Evolutionary conservation across 2,113 vertebrate species (phyloP).

Genomic region (Heteronetta atricapilla): DNA sequence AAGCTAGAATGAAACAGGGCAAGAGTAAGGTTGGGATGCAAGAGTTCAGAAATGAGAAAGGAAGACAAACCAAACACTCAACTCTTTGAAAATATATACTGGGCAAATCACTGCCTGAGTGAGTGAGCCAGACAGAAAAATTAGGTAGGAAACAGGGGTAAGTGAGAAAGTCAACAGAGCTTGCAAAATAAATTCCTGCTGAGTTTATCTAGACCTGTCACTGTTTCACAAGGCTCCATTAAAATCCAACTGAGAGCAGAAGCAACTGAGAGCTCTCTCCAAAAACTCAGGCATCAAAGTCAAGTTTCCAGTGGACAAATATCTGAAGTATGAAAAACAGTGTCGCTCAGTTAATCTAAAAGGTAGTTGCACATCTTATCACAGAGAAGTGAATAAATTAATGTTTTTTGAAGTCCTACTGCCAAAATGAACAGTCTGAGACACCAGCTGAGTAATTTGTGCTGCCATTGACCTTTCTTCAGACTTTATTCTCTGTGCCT

Average conservation of each 20-base stretch:
- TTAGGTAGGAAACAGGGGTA: background rate
- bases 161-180: background rate
- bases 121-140: background rate
- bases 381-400: constrained; percentile 22
- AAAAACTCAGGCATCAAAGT: background rate
- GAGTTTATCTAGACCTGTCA: constrained; percentile 22
- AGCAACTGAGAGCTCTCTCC: background rate
- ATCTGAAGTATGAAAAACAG: background rate
- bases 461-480: background rate
- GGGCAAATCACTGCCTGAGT: background rate
- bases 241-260: constrained; percentile 29
- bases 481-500: background rate
- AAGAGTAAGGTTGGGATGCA: background rate
- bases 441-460: background rate
- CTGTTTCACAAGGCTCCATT: background rate
- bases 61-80: background rate
- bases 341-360: background rate
- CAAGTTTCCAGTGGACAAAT: background rate
- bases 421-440: background rate
- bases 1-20: background rate
- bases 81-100: background rate
- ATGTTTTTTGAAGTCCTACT: background rate
- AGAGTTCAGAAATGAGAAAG: background rate
- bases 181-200: background rate
- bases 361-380: background rate